Evolutionary conservation across 1,140 invertebrate species (phyloP), one percentile per base, ranked within the genome.

Genomic region (Sycophila sp.): DNA sequence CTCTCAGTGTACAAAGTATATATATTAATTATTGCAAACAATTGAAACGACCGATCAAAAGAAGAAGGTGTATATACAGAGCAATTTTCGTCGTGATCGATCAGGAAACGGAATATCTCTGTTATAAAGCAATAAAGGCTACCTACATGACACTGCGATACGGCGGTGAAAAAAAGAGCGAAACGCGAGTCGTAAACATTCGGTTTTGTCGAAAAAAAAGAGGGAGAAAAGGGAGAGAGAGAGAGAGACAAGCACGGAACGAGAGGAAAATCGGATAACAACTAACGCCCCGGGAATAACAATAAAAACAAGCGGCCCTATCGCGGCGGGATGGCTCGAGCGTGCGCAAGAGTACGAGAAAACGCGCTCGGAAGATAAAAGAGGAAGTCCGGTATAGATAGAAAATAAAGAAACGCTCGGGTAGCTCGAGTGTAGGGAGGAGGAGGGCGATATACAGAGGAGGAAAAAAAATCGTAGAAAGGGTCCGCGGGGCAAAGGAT

Each of bases 401-500:
- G 60, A 71, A n/a, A 68, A 72, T 69, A 74, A 65, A 71, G 59
- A 28, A 66, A n/a, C 28, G 38, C 40, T 40, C 8, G 36, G 22
- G 22, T 32, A 34, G 32, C 4, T n/a, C 26, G 42, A 53, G 45
- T n/a, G n/a, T n/a, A 71, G 55, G 51, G 51, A 26, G 30, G 47
- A 38, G 49, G 70, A 56, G 19, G 45, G 24, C 36, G 15, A 66
- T 47, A 55, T n/a, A 26, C 22, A 36, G 67, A 63, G 62, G 60
- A 69, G 53, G 67, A 60, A n/a, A 45, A 72, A 72, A 72, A 64
- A 64, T 64, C 51, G 59, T 45, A 34, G 70, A 72, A 69, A 66
- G 65, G 45, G 28, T 59, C 38, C 26, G 36, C 63, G 68, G 76
- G 73, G 60, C 72, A 69, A 38, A 15, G 74, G 74, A 73, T 78